Conservation (phyloP, 2,888 invertebrate species). For the Dendrolimus houi region DNA sequence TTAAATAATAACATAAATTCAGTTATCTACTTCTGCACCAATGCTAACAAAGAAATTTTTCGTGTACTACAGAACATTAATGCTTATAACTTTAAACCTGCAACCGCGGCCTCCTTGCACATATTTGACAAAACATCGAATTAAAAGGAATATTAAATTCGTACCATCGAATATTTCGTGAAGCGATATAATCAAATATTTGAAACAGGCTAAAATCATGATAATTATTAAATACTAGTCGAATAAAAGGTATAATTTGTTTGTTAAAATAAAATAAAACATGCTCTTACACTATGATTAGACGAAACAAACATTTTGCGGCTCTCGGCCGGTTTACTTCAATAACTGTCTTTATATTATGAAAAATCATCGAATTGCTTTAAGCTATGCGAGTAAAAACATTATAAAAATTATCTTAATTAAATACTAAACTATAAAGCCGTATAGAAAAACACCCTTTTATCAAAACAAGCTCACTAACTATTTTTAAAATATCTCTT, state of each 20-base stretch:
- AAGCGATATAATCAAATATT: conserved; percentile 52
- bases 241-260: conserved; percentile 25
- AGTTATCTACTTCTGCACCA: background rate
- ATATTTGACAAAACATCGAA: conserved; percentile 63
- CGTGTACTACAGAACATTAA: background rate
- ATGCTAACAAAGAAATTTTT: background rate
- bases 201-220: conserved; percentile 39
- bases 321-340: conserved; percentile 58
- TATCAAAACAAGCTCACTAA: too few relatives aligned
- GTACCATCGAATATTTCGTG: conserved; percentile 19
- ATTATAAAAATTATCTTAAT: too few relatives aligned
- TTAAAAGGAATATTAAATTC: conserved; percentile 37
- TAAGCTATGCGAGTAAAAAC: conserved; percentile 32
- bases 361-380: conserved; percentile 66
- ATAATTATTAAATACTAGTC: conserved; percentile 36
- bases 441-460: conserved; percentile 26
- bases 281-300: conserved; percentile 51
- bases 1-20: background rate
- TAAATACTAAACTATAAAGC: conserved; percentile 28
- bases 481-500: too few relatives aligned
- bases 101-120: conserved; percentile 30
- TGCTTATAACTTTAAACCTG: background rate
- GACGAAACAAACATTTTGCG: conserved; percentile 26
- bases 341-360: conserved; percentile 59
- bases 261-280: conserved; percentile 66